Percentiles rank a stretch among this genome's conserved stretches.
Conservation (phyloP, 2,888 invertebrate species). For the Amphipoea oculea region DNA sequence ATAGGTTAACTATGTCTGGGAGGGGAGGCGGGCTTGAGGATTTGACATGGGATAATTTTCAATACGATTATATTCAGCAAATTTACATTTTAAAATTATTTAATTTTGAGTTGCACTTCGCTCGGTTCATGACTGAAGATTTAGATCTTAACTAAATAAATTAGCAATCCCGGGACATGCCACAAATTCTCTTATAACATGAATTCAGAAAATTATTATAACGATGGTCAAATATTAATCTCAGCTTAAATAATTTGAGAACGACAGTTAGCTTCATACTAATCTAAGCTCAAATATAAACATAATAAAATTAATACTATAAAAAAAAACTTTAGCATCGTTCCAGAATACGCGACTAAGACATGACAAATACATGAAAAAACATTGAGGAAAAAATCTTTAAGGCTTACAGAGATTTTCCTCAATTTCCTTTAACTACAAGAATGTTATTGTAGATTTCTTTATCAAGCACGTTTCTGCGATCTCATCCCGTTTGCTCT, state of each 20-base stretch:
- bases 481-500: conserved; percentile 51
- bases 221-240: not conserved
- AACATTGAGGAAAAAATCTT: not conserved
- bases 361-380: conserved; percentile 14
- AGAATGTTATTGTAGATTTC: conserved; percentile 43
- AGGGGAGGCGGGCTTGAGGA: not conserved
- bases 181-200: not conserved
- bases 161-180: too few relatives aligned
- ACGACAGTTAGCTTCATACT: not conserved
- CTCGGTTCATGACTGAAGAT: not conserved
- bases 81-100: not conserved
- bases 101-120: conserved; percentile 9
- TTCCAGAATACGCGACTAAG: not conserved
- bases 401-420: conserved; percentile 8
- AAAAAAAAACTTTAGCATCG: not conserved
- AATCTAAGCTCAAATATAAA: not conserved
- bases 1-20: conserved; percentile 49
- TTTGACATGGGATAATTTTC: conserved; percentile 22
- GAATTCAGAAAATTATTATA: not conserved
- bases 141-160: conserved; percentile 6
- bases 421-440: conserved; percentile 26
- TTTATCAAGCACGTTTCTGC: conserved; percentile 52
- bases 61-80: conserved; percentile 8
- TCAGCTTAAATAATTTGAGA: not conserved
- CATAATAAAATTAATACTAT: not conserved